These are phyloP conservation scores for Hirundo rustica DNA, from an alignment of 2,797 vertebrate species.

Conservation along the genomic window DNA sequence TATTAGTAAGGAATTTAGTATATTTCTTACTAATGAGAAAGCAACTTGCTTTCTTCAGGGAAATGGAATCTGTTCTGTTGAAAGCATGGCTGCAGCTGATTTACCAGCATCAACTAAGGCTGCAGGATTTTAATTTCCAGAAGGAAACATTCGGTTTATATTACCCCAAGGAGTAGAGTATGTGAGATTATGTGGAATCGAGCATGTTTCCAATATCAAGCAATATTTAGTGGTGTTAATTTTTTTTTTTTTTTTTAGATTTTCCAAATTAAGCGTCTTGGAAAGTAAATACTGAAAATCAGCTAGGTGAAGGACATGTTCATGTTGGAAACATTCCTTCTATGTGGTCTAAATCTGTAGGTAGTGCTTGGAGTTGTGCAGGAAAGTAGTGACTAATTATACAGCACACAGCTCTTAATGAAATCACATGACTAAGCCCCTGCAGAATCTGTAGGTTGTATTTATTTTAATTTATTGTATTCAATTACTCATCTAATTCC, in stretches of 20 bases:
- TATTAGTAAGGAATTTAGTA: neutral
- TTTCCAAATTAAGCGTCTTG: neutral
- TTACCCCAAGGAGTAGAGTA: neutral
- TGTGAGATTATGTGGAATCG: neutral
- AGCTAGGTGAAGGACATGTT: neutral
- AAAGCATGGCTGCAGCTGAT: neutral
- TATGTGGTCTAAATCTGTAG: neutral
- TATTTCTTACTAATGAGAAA: neutral
- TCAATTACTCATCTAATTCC: neutral
- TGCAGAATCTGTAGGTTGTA: neutral
- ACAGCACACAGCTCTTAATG: neutral
- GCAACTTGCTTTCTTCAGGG: neutral
- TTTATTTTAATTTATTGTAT: neutral
- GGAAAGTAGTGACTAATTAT: neutral
- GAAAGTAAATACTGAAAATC: neutral
- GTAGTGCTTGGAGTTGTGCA: neutral
- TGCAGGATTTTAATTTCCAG: neutral
- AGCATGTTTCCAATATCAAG: neutral
- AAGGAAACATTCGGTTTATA: neutral
- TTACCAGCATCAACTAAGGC: neutral
- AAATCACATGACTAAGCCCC: neutral
- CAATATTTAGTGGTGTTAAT: neutral
- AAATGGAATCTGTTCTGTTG: neutral
- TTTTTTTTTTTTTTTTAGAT: neutral
- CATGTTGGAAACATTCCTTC: neutral